Percentiles rank a stretch among this genome's conserved stretches.
phyloP scores from a whole-genome alignment of 2,888 invertebrate genomes.

The Apotomis capreana region DNA sequence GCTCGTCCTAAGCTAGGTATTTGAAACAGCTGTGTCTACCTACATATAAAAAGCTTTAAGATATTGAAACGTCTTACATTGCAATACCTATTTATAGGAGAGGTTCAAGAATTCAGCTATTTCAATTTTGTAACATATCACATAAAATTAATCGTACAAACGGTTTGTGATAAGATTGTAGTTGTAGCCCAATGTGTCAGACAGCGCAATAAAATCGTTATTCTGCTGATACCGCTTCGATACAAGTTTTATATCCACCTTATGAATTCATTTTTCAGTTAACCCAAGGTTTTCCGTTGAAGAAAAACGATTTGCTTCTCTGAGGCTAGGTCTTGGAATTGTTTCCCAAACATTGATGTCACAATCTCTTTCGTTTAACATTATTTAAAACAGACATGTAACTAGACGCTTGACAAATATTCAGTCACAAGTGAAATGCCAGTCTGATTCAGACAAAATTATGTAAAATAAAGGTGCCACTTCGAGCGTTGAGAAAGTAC shows the following conservation, averaged over 20 bases:
- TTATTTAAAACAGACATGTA: too few species aligned
- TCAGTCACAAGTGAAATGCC: too few species aligned
- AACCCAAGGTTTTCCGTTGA: background rate
- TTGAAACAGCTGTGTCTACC: background rate
- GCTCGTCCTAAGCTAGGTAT: too few species aligned
- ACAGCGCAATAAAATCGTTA: conserved; percentile 8
- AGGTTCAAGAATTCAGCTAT: conserved; percentile 21
- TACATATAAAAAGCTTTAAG: background rate
- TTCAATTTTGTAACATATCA: conserved; percentile 62
- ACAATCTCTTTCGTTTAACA: too few species aligned
- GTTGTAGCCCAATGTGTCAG: conserved; percentile 41
- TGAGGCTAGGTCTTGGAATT: too few species aligned
- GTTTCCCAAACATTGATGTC: too few species aligned
- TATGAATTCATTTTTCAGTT: background rate
- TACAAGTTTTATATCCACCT: background rate
- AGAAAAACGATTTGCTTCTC: background rate
- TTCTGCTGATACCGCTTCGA: background rate
- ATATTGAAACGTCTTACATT: background rate
- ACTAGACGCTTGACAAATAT: too few species aligned
- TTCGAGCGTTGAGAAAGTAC: too few species aligned
- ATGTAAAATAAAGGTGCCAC: too few species aligned
- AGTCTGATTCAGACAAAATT: too few species aligned
- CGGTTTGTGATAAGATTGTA: conserved; percentile 64
- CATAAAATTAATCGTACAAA: conserved; percentile 70
- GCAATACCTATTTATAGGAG: background rate